Conservation (phyloP, 2,113 vertebrate species). For the Syrrhaptes paradoxus region DNA sequence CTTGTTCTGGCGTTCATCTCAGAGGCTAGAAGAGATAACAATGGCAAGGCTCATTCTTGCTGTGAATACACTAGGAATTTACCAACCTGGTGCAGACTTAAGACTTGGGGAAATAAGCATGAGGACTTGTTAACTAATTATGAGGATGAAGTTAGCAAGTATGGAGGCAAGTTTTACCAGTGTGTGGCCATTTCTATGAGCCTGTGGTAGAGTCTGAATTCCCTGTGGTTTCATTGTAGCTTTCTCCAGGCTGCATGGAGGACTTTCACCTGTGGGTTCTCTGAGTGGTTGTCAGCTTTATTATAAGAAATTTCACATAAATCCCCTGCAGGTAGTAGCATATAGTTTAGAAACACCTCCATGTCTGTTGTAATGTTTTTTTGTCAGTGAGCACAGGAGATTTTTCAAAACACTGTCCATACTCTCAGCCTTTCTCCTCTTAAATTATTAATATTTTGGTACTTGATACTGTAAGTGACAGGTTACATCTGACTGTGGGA, state of each 20-base stretch:
- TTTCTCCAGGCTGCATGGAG: background rate
- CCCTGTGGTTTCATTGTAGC: background rate
- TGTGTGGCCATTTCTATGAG: background rate
- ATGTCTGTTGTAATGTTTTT: fast-evolving
- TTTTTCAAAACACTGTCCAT: background rate
- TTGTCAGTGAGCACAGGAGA: background rate
- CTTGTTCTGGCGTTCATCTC: background rate
- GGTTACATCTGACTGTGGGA: background rate
- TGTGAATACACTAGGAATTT: background rate
- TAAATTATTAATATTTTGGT: background rate
- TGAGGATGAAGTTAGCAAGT: background rate
- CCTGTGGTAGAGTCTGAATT: background rate
- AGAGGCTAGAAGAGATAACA: background rate
- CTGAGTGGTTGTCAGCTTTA: background rate
- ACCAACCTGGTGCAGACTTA: background rate
- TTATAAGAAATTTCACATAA: background rate
- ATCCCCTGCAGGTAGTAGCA: background rate
- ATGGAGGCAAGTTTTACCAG: background rate
- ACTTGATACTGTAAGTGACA: background rate
- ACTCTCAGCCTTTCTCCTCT: background rate
- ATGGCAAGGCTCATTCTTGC: background rate
- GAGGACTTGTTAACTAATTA: background rate
- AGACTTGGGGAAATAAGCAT: background rate
- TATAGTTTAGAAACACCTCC: background rate
- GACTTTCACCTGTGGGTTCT: background rate